A percentile compares a stretch with the other conserved stretches of the same genome.
These are phyloP conservation scores for Tenebrosternarchus preto DNA, from an alignment of 2,113 vertebrate species.

Conservation along the genomic window DNA sequence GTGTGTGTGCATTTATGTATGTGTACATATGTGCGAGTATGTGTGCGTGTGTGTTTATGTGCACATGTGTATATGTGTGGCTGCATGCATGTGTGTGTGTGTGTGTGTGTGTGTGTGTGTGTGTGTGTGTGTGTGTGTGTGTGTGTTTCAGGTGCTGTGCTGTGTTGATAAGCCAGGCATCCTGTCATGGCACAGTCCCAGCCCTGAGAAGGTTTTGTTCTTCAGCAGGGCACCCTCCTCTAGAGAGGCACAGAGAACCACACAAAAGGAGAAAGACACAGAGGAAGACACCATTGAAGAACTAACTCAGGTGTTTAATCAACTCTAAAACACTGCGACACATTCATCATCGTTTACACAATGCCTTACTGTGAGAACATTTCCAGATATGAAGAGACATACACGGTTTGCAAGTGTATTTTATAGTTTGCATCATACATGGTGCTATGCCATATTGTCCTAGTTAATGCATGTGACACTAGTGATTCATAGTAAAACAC, in stretches of 20 bases:
- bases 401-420: too few relatives aligned
- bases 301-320: neutral
- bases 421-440: too few relatives aligned
- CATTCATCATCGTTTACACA: too few relatives aligned
- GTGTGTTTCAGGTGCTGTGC: constrained; percentile 47
- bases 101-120: neutral
- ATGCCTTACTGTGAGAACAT: too few relatives aligned
- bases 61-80: constrained; percentile 6
- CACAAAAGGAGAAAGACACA: constrained; percentile 10
- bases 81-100: neutral
- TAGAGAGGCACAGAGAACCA: neutral
- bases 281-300: neutral
- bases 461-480: too few relatives aligned
- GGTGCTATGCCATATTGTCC: too few relatives aligned
- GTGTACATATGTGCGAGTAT: neutral
- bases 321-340: neutral
- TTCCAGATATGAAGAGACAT: too few relatives aligned
- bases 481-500: too few relatives aligned
- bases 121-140: constrained; percentile 16
- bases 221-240: constrained; percentile 33
- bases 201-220: constrained; percentile 54
- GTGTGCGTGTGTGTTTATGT: constrained; percentile 24
- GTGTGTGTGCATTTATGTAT: constrained; percentile 32
- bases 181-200: constrained; percentile 53
- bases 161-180: constrained; percentile 57